These are phyloP conservation scores for Brachyptera putata DNA, from an alignment of 2,888 invertebrate genomes.

Conservation along the genomic window DNA sequence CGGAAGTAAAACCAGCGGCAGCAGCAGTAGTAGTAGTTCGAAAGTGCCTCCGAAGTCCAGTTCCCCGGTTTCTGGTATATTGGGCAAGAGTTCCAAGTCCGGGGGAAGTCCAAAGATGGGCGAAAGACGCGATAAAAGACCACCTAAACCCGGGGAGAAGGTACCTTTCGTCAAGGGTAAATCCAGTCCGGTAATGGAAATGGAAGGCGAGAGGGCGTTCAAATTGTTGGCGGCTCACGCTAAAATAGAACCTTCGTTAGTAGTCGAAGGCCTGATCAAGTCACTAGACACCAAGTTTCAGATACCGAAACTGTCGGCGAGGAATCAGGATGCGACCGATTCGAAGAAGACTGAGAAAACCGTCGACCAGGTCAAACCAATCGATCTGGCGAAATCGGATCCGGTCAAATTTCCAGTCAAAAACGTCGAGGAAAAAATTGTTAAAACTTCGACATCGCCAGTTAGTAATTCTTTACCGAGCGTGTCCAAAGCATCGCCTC, in stretches of 20 bases:
- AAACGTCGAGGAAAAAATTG: neutral
- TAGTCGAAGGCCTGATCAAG: slow-evolving; percentile 72
- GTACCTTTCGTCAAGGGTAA: slow-evolving; percentile 46
- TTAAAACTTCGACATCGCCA: neutral
- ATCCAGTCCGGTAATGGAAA: slow-evolving; percentile 60
- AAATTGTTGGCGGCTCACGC: slow-evolving; percentile 55
- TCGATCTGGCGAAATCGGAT: neutral
- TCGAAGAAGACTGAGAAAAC: slow-evolving; percentile 32
- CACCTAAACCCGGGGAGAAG: slow-evolving; percentile 20
- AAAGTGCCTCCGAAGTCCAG: slow-evolving; percentile 42
- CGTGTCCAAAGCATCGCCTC: neutral
- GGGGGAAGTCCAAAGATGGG: slow-evolving; percentile 58
- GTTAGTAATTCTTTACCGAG: neutral
- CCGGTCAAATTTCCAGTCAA: neutral
- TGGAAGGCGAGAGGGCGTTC: slow-evolving; percentile 55
- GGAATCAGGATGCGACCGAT: slow-evolving; percentile 42
- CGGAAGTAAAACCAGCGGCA: slow-evolving; percentile 19
- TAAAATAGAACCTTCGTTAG: slow-evolving; percentile 50
- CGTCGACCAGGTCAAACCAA: neutral
- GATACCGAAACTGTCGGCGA: slow-evolving; percentile 75
- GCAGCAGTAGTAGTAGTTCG: slow-evolving; percentile 33
- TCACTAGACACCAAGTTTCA: slow-evolving; percentile 79
- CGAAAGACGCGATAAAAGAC: slow-evolving; percentile 55
- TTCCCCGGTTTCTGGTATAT: slow-evolving; percentile 35
- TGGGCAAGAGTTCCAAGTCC: slow-evolving; percentile 38